These are phyloP conservation scores for Mesopsocus fuscifrons DNA, from an alignment of 2,888 invertebrate genomes.

Conservation along the genomic window DNA sequence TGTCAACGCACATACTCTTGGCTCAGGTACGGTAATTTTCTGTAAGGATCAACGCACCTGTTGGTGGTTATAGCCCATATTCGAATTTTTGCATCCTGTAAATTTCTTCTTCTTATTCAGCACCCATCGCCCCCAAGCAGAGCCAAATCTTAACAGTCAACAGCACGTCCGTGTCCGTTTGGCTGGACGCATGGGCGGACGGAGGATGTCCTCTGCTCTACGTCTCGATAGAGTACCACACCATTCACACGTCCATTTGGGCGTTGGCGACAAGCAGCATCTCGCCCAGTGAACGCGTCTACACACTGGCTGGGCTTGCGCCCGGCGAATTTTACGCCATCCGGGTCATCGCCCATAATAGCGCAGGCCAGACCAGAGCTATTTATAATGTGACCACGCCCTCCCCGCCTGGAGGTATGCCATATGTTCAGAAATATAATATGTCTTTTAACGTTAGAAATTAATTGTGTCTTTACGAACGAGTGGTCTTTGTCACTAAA, in stretches of 20 bases:
- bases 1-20: conserved; percentile 65
- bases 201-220: conserved; percentile 75
- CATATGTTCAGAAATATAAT: conserved; percentile 17
- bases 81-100: no score
- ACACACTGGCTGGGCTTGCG: conserved; percentile 55
- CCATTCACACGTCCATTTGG: conserved; percentile 55
- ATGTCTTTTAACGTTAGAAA: no score
- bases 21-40: conserved; percentile 35
- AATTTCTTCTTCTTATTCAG: no score
- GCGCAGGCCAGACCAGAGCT: conserved; percentile 66
- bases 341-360: conserved; percentile 50
- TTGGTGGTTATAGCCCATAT: no score
- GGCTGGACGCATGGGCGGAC: conserved; percentile 76
- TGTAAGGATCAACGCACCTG: conserved; percentile 1
- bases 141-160: conserved; percentile 68
- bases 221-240: conserved; percentile 64
- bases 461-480: conserved; percentile 5
- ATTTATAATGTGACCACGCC: conserved; percentile 72
- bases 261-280: conserved; percentile 64
- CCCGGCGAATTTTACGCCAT: conserved; percentile 38
- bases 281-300: conserved; percentile 60
- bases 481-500: no score
- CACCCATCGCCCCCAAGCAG: conserved; percentile 59
- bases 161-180: conserved; percentile 68
- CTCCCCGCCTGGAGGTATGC: conserved; percentile 52